These are phyloP conservation scores for Halcyon chelicuti DNA, from an alignment of 2,797 vertebrate genomes.

Conservation along the genomic window DNA sequence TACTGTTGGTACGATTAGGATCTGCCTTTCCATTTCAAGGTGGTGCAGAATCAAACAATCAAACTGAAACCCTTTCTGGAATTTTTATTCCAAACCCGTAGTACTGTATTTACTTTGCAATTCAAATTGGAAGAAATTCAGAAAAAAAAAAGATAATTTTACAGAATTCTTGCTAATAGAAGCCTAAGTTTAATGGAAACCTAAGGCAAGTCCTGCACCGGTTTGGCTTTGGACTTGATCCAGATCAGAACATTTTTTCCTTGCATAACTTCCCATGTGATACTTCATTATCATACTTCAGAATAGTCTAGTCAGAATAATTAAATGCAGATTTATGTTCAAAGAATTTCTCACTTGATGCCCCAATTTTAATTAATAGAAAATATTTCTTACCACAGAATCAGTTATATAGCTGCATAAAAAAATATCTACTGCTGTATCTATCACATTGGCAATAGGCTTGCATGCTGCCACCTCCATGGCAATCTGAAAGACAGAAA, in stretches of 20 bases:
- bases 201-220: background rate
- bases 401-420: conserved; percentile 89
- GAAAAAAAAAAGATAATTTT: background rate
- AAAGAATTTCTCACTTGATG: background rate
- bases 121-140: background rate
- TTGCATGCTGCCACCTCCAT: conserved; percentile 91
- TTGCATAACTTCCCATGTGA: background rate
- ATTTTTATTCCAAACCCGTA: background rate
- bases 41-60: background rate
- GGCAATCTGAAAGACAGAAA: conserved; percentile 79
- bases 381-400: conserved; percentile 89
- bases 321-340: background rate
- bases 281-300: background rate
- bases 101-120: background rate
- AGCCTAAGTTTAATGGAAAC: background rate
- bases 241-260: background rate
- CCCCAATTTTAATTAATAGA: background rate
- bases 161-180: background rate
- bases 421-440: conserved; percentile 88
- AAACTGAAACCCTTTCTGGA: background rate
- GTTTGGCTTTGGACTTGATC: background rate
- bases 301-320: background rate
- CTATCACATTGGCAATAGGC: conserved; percentile 91
- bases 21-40: background rate
- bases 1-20: background rate